Conservation (phyloP, 2,797 vertebrate species). For the Catharus ustulatus region DNA sequence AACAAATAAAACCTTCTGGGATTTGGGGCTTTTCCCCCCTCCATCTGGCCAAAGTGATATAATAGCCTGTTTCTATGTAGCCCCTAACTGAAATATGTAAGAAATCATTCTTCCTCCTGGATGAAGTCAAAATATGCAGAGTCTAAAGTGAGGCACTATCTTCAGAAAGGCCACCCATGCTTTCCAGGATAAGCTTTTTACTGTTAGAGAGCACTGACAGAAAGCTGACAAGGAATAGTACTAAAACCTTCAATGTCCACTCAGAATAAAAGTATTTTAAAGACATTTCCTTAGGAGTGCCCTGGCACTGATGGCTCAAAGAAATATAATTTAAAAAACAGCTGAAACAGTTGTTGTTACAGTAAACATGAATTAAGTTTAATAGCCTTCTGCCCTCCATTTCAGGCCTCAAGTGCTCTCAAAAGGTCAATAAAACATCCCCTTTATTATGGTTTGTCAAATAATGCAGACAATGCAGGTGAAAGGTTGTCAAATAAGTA, state of each 20-base stretch:
- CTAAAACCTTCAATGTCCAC: not conserved
- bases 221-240: not conserved
- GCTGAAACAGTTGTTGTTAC: not conserved
- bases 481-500: constrained; percentile 32
- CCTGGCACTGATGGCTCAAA: not conserved
- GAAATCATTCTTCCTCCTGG: not conserved
- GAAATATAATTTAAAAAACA: not conserved
- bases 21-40: not conserved
- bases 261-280: not conserved
- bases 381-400: not conserved
- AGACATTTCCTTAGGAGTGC: not conserved
- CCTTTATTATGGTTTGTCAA: constrained; percentile 26
- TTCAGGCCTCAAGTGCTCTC: constrained; percentile 17
- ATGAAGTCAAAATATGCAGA: not conserved
- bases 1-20: not conserved
- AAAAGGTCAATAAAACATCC: constrained; percentile 36
- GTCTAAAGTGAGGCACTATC: not conserved
- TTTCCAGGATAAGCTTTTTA: not conserved
- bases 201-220: not conserved
- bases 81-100: not conserved
- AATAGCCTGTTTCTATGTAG: not conserved
- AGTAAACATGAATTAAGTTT: constrained; percentile 36
- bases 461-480: constrained; percentile 26
- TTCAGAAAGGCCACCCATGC: not conserved
- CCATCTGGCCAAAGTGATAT: not conserved